Evolutionary conservation across 1,140 invertebrate genomes (phyloP), one percentile per base, ranked within the genome.

Genomic region (Drosophila littoralis): DNA sequence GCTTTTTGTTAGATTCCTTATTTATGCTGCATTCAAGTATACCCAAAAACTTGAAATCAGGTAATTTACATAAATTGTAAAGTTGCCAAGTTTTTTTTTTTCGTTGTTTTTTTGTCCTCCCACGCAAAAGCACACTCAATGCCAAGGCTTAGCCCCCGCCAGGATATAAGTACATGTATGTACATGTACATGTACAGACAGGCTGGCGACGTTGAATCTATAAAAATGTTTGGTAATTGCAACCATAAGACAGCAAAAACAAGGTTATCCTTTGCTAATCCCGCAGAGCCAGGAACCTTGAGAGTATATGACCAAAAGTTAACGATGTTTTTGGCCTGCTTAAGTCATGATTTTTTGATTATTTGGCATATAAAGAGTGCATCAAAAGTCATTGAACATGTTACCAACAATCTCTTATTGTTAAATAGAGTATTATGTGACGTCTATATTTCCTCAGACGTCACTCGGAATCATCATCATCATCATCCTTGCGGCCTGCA

Each of bases 31-130:
- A 28, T 28, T 28, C 22, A 28, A 28, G 22, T 28, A 4, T 5
- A 28, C 22, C 17, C 17, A n/a, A 17, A 17, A 17, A 17, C 17
- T 17, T 17, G 17, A 17, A 17, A 17, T 17, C 67, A 75, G 74
- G 65, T 75, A 79, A 72, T 76, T 76, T 70, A 51, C 60, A 75
- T 75, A 78, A 78, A 69, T 75, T 67, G 67, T 63, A 67, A 70
- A 58, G 15, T 58, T 67, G 55, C 73, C 72, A 75, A 75, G 36
- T 69, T 60, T 38, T 48, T 35, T 36, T 52, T 57, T 69, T n/a
- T 42, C 43, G 4, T 7, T 13, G 28, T 59, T 55, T 74, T 38
- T 45, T 40, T 8, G 38, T 12, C 22, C 2, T 22, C 22, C 22
- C 22, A 52, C 32, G 60, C 58, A 71, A 63, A 9, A 35, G 2